A percentile compares a stretch with the other conserved stretches of the same genome.
phyloP scores from a whole-genome alignment of 2,113 vertebrate genomes.

The Hippopotamus amphibius region DNA sequence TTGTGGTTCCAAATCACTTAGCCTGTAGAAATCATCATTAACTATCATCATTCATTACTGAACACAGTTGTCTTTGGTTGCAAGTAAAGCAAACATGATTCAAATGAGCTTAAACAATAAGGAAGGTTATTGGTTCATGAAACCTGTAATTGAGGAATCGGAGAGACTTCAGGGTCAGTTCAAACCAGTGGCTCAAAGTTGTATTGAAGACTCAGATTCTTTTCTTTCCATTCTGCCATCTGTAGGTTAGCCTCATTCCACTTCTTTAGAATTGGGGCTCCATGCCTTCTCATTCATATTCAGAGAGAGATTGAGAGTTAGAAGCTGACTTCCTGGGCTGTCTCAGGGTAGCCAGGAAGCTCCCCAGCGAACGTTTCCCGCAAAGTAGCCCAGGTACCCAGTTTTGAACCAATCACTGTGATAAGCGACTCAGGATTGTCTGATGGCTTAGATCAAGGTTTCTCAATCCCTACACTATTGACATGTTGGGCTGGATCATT shows the following conservation, averaged over 20 bases:
- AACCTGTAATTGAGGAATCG: not conserved
- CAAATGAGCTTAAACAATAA: conserved; percentile 7
- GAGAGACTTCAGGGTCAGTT: not conserved
- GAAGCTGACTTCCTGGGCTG: not conserved
- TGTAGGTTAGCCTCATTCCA: not conserved
- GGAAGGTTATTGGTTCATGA: not conserved
- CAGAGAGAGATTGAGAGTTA: not conserved
- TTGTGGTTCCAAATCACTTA: not conserved
- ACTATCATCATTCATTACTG: not conserved
- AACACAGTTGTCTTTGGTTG: not conserved
- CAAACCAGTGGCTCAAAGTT: not conserved
- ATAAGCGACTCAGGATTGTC: not conserved
- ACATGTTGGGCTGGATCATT: not conserved
- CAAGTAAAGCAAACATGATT: not conserved
- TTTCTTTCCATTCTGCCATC: not conserved
- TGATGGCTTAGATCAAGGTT: not conserved
- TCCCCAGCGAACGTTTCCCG: not conserved
- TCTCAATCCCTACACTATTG: not conserved
- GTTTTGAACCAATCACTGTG: not conserved
- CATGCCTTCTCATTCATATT: not conserved
- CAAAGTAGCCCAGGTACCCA: not conserved
- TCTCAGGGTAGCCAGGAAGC: not conserved
- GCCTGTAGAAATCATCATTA: not conserved
- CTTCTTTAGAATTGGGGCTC: not conserved
- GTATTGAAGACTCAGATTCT: not conserved